phyloP scores from a whole-genome alignment of 2,797 vertebrate species.

The Thalassophryne amazonica region DNA sequence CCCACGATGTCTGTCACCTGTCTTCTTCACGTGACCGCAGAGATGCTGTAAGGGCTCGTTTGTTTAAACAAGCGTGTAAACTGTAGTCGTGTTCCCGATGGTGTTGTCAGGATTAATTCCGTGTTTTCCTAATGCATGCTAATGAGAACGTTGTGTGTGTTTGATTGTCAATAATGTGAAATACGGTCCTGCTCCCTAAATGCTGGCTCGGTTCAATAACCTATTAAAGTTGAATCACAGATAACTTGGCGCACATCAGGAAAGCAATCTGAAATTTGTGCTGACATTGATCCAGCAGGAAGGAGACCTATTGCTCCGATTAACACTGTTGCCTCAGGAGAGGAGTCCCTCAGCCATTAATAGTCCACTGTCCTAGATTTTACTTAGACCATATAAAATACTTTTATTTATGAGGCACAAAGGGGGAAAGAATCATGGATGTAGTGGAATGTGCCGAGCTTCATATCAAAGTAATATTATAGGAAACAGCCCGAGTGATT shows the following conservation, averaged over 20 bases:
- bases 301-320: constrained; percentile 83
- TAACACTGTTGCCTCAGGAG: constrained; percentile 77
- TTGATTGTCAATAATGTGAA: constrained; percentile 83
- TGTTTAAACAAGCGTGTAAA: constrained; percentile 67
- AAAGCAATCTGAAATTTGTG: constrained; percentile 86
- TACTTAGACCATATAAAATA: constrained; percentile 64
- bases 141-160: constrained; percentile 82
- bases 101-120: constrained; percentile 74
- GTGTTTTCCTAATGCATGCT: constrained; percentile 82
- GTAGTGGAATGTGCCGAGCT: constrained; percentile 5
- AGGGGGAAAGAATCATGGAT: constrained; percentile 29
- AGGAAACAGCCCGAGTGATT: too few species aligned
- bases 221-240: constrained; percentile 87
- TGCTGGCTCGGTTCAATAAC: constrained; percentile 82
- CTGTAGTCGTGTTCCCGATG: constrained; percentile 52
- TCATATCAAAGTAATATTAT: constrained; percentile 13
- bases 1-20: constrained; percentile 16
- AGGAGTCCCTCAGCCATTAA: constrained; percentile 68
- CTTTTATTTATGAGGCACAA: constrained; percentile 68
- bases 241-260: constrained; percentile 80
- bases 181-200: constrained; percentile 81
- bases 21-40: background rate
- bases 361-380: constrained; percentile 71
- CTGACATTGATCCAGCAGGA: constrained; percentile 85
- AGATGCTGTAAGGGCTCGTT: constrained; percentile 38